phyloP scores from a whole-genome alignment of 1,140 invertebrate species.

The Aphelinus certus region DNA sequence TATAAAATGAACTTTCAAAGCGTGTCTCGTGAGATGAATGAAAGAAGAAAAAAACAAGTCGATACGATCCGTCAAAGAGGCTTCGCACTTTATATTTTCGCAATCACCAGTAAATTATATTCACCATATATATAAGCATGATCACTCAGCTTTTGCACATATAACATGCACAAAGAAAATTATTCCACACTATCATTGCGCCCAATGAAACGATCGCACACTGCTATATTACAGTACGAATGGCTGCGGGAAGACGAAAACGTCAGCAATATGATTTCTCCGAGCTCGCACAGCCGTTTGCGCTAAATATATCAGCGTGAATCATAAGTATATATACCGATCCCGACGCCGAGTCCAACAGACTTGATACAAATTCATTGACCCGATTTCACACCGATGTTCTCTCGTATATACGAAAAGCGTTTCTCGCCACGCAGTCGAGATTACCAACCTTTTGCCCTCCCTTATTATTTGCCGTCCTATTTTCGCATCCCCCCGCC shows the following conservation, averaged over 20 bases:
- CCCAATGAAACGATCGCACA: not conserved
- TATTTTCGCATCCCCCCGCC: no score
- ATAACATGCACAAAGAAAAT: not conserved
- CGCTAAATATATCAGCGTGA: not conserved
- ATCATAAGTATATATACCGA: not conserved
- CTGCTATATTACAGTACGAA: no score
- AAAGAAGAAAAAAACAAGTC: not conserved
- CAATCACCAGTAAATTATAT: not conserved
- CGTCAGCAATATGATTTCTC: not conserved
- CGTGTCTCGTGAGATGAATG: no score
- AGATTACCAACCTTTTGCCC: not conserved
- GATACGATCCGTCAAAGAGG: not conserved
- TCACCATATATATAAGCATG: no score
- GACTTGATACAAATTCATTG: not conserved
- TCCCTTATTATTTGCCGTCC: no score
- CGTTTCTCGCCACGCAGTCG: not conserved
- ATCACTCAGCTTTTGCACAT: no score
- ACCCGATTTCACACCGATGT: not conserved
- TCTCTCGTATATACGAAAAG: not conserved
- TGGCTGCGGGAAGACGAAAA: not conserved
- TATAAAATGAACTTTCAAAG: no score
- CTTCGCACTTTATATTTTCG: not conserved
- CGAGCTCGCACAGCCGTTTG: not conserved
- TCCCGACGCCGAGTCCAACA: not conserved
- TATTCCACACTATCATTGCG: constrained; percentile 9